Percentiles rank a stretch among this genome's conserved stretches.
phyloP scores from a whole-genome alignment of 2,113 vertebrate species.

The Phalacrocorax aristotelis region DNA sequence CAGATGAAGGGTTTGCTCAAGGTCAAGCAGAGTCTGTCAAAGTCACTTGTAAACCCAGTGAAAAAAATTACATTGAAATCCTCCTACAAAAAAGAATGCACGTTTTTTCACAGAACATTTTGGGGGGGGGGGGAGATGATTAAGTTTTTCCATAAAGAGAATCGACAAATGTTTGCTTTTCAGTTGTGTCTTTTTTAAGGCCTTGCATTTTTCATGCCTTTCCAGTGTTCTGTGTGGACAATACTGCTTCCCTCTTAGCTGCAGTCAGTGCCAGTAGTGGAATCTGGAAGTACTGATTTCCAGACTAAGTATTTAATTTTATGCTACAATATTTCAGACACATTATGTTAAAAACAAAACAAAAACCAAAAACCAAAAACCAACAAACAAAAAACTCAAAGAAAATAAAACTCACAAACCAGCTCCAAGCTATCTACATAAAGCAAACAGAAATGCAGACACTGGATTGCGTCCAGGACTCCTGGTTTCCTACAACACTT shows the following conservation, averaged over 20 bases:
- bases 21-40: slow-evolving; percentile 6
- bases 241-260: background rate
- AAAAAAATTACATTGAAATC: background rate
- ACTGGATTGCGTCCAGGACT: slow-evolving; percentile 8
- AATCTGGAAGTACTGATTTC: slow-evolving; percentile 47
- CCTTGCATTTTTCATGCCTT: slow-evolving; percentile 23
- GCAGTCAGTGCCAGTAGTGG: background rate
- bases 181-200: slow-evolving; percentile 21
- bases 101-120: background rate
- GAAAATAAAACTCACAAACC: background rate
- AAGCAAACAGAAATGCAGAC: slow-evolving; percentile 41
- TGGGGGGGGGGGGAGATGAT: no score
- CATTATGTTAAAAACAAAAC: background rate
- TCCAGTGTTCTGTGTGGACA: background rate
- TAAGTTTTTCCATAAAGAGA: background rate
- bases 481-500: background rate
- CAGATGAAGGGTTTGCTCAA: slow-evolving; percentile 26
- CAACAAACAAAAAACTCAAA: no score
- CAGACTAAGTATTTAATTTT: background rate
- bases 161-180: background rate
- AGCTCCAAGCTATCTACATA: background rate
- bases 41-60: background rate
- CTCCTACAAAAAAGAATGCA: background rate
- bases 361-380: no score
- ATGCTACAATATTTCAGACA: background rate